These are phyloP conservation scores for Epizoanthus ramosus DNA, from an alignment of 92 coral and sea anemone genomes.

Conservation along the genomic window DNA sequence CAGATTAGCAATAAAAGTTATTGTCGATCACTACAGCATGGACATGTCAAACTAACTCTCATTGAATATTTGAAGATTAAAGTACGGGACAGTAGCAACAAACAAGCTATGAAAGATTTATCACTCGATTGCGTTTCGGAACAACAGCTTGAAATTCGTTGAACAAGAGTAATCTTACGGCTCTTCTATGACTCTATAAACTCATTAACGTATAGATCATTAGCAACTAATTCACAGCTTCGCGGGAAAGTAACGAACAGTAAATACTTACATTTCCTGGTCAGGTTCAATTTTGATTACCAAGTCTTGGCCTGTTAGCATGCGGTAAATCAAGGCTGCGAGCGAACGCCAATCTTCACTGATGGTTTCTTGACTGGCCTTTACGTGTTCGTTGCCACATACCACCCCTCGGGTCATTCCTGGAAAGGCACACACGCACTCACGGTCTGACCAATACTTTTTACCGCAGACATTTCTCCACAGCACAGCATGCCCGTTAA, in stretches of 20 bases:
- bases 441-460: constrained; percentile 77
- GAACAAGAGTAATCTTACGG: not conserved
- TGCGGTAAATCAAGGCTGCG: constrained; percentile 44
- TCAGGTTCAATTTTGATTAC: not conserved
- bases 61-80: not conserved
- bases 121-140: not conserved
- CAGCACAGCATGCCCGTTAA: constrained; percentile 73
- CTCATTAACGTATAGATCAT: not conserved
- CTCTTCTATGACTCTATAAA: not conserved
- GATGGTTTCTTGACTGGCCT: not conserved
- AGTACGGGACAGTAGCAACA: not conserved
- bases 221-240: constrained; percentile 38
- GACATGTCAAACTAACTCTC: not conserved
- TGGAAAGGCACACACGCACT: constrained; percentile 75
- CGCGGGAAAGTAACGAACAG: not conserved
- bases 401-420: constrained; percentile 63
- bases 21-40: not conserved
- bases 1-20: not conserved
- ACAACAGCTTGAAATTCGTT: not conserved
- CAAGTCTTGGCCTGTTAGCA: constrained; percentile 53
- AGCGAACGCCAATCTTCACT: constrained; percentile 61
- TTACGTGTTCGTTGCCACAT: constrained; percentile 58
- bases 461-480: constrained; percentile 92
- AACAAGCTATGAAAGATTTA: not conserved
- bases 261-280: not conserved